A percentile compares a stretch with the other conserved stretches of the same genome.
These are phyloP conservation scores for Cybosia mesomella DNA, from an alignment of 2,888 invertebrate species.

Conservation along the genomic window DNA sequence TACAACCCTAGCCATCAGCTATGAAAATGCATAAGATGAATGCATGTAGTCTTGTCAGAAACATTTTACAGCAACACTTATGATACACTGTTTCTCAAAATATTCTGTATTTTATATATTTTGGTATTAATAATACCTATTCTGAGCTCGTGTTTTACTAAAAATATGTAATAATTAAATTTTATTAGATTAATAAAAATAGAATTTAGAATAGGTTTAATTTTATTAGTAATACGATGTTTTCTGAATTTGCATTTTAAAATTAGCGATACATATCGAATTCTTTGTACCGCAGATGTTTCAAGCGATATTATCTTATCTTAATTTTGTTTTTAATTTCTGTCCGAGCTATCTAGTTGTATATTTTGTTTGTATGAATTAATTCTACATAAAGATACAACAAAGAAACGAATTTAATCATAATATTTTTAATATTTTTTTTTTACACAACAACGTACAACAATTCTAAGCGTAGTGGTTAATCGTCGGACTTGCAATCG, in stretches of 20 bases:
- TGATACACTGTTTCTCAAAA: neutral
- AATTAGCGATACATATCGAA: neutral
- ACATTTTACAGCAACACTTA: neutral
- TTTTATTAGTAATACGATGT: neutral
- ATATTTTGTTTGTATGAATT: neutral
- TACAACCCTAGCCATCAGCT: constrained; percentile 7
- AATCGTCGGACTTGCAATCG: too few relatives aligned
- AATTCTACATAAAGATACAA: neutral
- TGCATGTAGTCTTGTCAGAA: constrained; percentile 13
- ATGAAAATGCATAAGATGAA: constrained; percentile 6
- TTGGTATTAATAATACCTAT: neutral
- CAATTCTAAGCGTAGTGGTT: neutral
- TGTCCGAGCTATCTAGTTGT: neutral
- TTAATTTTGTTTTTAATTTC: neutral
- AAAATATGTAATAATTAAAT: neutral
- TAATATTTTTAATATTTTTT: too few relatives aligned
- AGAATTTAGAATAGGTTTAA: neutral
- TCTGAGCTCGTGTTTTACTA: neutral
- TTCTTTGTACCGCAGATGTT: neutral
- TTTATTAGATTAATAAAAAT: neutral
- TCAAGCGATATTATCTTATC: neutral
- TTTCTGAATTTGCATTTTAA: neutral
- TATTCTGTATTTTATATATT: neutral
- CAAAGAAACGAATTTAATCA: too few relatives aligned
- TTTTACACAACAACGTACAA: too few relatives aligned